These are phyloP conservation scores for Phainopepla nitens DNA, from an alignment of 2,113 vertebrate species.

Conservation along the genomic window DNA sequence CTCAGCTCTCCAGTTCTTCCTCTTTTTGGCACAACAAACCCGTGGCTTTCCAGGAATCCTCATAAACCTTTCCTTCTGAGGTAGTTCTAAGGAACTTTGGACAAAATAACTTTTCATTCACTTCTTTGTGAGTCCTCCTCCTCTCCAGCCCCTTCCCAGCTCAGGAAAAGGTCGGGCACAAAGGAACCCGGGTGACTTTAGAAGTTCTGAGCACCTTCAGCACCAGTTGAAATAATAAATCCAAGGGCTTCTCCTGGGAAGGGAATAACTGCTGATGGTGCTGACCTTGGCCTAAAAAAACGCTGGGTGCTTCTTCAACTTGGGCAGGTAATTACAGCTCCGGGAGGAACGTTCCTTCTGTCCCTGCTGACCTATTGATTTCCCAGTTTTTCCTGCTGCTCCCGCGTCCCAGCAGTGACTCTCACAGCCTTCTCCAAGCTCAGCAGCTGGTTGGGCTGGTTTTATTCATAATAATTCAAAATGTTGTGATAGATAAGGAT, in stretches of 20 bases:
- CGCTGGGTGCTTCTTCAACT: not conserved
- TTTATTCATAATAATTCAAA: too few species aligned
- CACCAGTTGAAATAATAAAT: not conserved
- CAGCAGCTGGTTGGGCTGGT: not conserved
- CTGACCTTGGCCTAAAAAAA: not conserved
- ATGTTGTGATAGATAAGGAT: fast-evolving
- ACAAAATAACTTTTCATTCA: not conserved
- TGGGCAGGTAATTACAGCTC: not conserved
- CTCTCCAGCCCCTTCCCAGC: not conserved
- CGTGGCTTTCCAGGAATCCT: not conserved
- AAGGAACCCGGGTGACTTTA: not conserved
- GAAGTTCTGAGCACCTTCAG: not conserved
- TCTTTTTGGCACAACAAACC: not conserved
- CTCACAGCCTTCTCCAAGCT: too few species aligned
- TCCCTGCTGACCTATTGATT: not conserved
- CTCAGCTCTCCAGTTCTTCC: not conserved
- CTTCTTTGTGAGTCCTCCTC: not conserved
- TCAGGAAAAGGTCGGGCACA: not conserved
- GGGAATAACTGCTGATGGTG: not conserved
- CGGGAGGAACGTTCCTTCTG: not conserved
- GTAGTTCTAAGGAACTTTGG: fast-evolving
- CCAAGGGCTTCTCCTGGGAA: not conserved
- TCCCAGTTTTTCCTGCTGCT: not conserved
- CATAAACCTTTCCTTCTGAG: fast-evolving
- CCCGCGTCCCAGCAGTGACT: not conserved